These are phyloP conservation scores for Cremastobaeus sp. DNA, from an alignment of 2,888 invertebrate species.

Conservation along the genomic window DNA sequence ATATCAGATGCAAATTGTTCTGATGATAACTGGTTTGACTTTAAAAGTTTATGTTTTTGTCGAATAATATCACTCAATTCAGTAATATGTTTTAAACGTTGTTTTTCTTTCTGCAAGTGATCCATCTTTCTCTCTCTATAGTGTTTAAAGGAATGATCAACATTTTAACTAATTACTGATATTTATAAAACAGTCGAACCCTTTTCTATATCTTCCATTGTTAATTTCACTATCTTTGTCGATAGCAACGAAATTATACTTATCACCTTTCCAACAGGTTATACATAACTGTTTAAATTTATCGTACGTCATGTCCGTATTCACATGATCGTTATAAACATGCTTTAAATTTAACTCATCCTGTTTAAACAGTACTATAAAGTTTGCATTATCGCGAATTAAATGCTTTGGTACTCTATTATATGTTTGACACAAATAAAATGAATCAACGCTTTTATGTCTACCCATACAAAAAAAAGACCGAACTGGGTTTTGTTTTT, in stretches of 20 bases:
- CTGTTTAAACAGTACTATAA: conserved; percentile 57
- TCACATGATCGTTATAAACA: conserved; percentile 44
- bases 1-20: conserved; percentile 8
- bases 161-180: background rate
- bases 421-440: conserved; percentile 5
- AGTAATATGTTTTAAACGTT: conserved; percentile 29
- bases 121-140: conserved; percentile 25
- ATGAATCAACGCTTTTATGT: conserved; percentile 54
- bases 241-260: conserved; percentile 61
- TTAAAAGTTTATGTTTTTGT: conserved; percentile 27
- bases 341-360: conserved; percentile 60
- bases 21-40: conserved; percentile 4
- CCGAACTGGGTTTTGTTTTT: conserved; percentile 55
- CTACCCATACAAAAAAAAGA: conserved; percentile 64
- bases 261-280: conserved; percentile 61
- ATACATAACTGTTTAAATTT: conserved; percentile 54
- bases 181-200: conserved; percentile 32
- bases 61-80: conserved; percentile 54
- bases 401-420: conserved; percentile 61
- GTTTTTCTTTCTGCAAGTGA: conserved; percentile 14
- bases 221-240: conserved; percentile 60
- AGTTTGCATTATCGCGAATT: conserved; percentile 62
- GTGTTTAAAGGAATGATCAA: background rate
- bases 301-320: conserved; percentile 17
- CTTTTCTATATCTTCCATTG: conserved; percentile 59